A percentile compares a stretch with the other conserved stretches of the same genome.
Evolutionary conservation across 2,113 vertebrate genomes (phyloP).

Genomic region (Otocyon megalotis): DNA sequence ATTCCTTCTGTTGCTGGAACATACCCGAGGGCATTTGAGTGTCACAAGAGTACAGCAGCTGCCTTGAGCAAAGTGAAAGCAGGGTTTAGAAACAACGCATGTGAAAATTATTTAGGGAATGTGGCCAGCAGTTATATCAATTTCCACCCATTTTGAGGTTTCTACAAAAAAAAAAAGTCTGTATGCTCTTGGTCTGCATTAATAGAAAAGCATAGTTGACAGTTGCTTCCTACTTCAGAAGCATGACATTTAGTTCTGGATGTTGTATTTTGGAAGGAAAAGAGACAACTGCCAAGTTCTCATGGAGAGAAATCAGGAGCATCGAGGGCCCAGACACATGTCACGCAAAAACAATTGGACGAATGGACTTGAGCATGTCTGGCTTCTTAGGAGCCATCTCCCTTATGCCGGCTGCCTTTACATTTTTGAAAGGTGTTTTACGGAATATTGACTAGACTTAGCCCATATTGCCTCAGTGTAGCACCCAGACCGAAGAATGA

Average conservation of each 20-base stretch:
- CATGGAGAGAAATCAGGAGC: not conserved
- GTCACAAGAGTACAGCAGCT: not conserved
- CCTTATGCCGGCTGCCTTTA: not conserved
- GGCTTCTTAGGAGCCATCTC: not conserved
- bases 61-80: constrained; percentile 19
- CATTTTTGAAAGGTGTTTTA: not conserved
- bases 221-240: not conserved
- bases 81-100: constrained; percentile 33
- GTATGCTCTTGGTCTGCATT: not conserved
- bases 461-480: not conserved
- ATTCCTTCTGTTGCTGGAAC: not conserved
- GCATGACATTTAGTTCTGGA: not conserved
- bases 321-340: not conserved
- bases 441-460: not conserved
- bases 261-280: not conserved
- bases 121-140: not conserved
- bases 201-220: not conserved
- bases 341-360: not conserved
- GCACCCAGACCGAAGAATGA: not conserved
- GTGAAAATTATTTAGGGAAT: constrained; percentile 34
- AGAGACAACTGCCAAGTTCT: not conserved
- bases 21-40: not conserved
- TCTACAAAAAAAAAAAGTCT: not conserved
- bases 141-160: constrained; percentile 45
- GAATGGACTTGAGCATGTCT: not conserved